phyloP scores from a whole-genome alignment of 1,140 invertebrate genomes.

The Drosophila watanabei region DNA sequence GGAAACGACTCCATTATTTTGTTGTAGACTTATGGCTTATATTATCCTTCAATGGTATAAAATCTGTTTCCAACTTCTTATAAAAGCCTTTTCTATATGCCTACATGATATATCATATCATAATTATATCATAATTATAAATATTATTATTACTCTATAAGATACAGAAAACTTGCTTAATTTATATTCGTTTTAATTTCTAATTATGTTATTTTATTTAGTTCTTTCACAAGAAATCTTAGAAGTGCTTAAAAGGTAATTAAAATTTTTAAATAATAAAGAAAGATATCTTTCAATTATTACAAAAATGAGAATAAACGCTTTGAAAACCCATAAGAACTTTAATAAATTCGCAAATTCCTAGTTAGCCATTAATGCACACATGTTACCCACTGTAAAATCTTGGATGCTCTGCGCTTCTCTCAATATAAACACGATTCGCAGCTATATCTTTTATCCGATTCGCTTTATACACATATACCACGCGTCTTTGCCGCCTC shows the following conservation, averaged over 20 bases:
- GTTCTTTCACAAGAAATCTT: too few relatives aligned
- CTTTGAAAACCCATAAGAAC: background rate
- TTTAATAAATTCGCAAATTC: background rate
- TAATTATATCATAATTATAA: too few relatives aligned
- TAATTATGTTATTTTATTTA: too few relatives aligned
- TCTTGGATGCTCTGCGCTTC: slow-evolving; percentile 41
- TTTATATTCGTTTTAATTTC: too few relatives aligned
- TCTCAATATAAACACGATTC: slow-evolving; percentile 71
- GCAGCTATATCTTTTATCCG: slow-evolving; percentile 70
- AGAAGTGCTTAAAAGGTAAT: background rate
- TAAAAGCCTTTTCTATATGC: too few relatives aligned
- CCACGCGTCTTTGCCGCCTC: slow-evolving; percentile 58
- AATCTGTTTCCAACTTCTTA: background rate
- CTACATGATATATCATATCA: too few relatives aligned
- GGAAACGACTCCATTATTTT: too few relatives aligned
- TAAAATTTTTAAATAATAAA: background rate
- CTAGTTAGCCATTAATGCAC: background rate
- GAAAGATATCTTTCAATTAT: background rate
- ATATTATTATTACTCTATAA: too few relatives aligned
- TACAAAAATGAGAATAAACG: background rate
- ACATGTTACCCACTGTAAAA: slow-evolving; percentile 51
- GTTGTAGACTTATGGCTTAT: too few relatives aligned
- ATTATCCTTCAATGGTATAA: too few relatives aligned
- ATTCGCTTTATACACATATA: slow-evolving; percentile 56
- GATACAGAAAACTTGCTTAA: too few relatives aligned